phyloP scores from a whole-genome alignment of 92 coral and sea anemone species.

The Metridium senile region DNA sequence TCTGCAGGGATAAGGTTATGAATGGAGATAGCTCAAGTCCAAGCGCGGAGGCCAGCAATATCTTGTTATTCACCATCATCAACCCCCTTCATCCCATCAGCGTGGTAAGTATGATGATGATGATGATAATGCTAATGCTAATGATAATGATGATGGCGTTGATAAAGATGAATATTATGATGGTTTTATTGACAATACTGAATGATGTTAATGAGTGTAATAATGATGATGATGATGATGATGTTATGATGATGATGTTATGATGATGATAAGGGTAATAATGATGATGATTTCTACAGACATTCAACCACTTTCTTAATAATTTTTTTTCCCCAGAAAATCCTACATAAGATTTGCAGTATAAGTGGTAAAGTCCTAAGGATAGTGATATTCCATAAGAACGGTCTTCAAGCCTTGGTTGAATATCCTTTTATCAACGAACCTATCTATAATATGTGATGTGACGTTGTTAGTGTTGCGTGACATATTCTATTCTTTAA shows the following conservation, averaged over 20 bases:
- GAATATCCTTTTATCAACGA: slow-evolving; percentile 85
- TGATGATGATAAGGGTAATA: not conserved
- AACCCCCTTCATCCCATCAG: slow-evolving; percentile 94
- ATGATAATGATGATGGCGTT: not conserved
- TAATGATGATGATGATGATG: slow-evolving; percentile 9
- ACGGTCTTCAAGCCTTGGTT: slow-evolving; percentile 97
- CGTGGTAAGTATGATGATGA: slow-evolving; percentile 68
- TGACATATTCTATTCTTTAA: too few species aligned
- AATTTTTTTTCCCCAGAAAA: slow-evolving; percentile 57
- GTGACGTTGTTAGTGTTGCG: too few species aligned
- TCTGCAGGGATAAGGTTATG: slow-evolving; percentile 92
- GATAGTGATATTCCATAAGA: slow-evolving; percentile 98
- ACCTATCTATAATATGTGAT: not conserved
- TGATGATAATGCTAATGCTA: not conserved
- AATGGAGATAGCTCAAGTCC: slow-evolving; percentile 91
- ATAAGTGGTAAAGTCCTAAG: slow-evolving; percentile 94
- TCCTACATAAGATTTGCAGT: slow-evolving; percentile 92
- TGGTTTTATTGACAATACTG: too few species aligned
- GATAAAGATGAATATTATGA: too few species aligned
- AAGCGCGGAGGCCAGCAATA: slow-evolving; percentile 88
- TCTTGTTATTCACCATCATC: slow-evolving; percentile 92
- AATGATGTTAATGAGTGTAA: too few species aligned
- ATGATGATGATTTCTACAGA: not conserved
- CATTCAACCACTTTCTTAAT: not conserved
- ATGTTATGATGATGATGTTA: not conserved